Conservation (phyloP, 1,140 invertebrate genomes). For the Pseudomyrmex pallidus region DNA sequence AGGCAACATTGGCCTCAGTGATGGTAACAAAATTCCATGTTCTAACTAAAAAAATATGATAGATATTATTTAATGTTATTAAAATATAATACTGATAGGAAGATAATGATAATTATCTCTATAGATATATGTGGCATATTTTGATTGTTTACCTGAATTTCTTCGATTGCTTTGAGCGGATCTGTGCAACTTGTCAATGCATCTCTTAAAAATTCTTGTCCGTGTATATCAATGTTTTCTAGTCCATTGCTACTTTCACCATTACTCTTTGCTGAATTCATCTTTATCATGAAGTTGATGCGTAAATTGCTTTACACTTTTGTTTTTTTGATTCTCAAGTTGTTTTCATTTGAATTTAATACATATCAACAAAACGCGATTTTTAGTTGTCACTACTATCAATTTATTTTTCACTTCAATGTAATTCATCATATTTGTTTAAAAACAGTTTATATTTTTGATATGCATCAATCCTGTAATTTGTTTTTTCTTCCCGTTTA, state of each 20-base stretch:
- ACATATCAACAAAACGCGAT: too few species aligned
- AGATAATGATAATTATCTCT: background rate
- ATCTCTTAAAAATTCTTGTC: slow-evolving; percentile 94
- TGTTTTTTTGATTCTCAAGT: too few species aligned
- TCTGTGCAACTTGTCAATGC: slow-evolving; percentile 98
- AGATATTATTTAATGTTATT: background rate
- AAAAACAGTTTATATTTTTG: too few species aligned
- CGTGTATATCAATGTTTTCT: slow-evolving; percentile 96
- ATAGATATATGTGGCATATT: background rate
- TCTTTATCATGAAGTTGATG: slow-evolving; percentile 21
- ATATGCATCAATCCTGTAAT: too few species aligned
- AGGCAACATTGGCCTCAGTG: slow-evolving; percentile 96
- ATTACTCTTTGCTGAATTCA: slow-evolving; percentile 79
- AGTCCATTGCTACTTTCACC: slow-evolving; percentile 84
- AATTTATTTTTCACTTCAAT: too few species aligned
- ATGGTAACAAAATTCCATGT: slow-evolving; percentile 97
- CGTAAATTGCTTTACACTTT: too few species aligned
- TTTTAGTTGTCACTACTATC: too few species aligned
- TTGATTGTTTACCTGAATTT: slow-evolving; percentile 93
- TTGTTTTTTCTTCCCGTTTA: too few species aligned
- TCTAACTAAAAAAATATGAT: slow-evolving; percentile 87
- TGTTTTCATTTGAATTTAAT: too few species aligned
- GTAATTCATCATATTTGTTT: too few species aligned
- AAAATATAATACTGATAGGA: background rate
- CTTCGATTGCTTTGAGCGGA: slow-evolving; percentile 97